A percentile compares a stretch with the other conserved stretches of the same genome.
Conservation (phyloP, 2,113 vertebrate genomes). For the Grallaria varia region DNA sequence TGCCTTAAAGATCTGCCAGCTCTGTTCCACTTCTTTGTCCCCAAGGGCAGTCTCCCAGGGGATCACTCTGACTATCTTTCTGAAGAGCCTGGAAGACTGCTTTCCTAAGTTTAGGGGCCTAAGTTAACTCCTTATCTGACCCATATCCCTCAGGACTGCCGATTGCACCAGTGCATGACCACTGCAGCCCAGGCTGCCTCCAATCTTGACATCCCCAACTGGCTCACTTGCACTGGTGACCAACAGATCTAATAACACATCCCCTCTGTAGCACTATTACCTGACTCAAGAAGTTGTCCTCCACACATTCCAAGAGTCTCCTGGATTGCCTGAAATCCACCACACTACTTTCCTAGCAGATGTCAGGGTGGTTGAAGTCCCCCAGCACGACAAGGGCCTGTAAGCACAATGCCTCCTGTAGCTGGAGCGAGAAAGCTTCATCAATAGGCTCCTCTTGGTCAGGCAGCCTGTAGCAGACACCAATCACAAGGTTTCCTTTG, state of each 20-base stretch:
- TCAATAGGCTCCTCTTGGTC: not conserved
- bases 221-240: not conserved
- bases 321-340: not conserved
- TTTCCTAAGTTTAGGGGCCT: too few species aligned
- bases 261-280: not conserved
- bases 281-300: too few species aligned
- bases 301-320: not conserved
- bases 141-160: too few species aligned
- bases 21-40: too few species aligned
- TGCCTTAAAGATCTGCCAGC: too few species aligned
- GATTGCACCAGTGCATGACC: too few species aligned
- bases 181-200: not conserved
- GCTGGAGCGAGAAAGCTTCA: not conserved
- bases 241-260: not conserved
- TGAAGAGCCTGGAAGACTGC: too few species aligned
- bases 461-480: not conserved
- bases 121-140: too few species aligned
- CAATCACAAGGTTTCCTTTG: not conserved
- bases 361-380: not conserved
- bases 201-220: not conserved
- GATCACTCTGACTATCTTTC: too few species aligned
- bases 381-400: not conserved
- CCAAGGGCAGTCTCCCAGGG: too few species aligned
- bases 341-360: not conserved
- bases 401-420: not conserved